Evolutionary conservation across 2,113 vertebrate genomes (phyloP).

Genomic region (Cichladusa arquata): DNA sequence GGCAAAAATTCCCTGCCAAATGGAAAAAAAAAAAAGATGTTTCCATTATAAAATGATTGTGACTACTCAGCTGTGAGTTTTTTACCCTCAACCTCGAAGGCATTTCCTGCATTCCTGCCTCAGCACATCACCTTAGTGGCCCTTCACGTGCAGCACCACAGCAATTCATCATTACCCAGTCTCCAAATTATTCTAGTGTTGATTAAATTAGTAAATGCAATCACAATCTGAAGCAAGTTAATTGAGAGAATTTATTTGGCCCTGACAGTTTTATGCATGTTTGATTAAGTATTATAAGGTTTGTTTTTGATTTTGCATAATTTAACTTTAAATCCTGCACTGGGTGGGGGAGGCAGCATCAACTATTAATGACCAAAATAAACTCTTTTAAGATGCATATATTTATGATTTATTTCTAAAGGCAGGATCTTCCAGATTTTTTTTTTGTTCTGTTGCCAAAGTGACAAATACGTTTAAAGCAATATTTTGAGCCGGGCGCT

Average conservation of each 20-base stretch:
- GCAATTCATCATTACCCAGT: conserved; percentile 65
- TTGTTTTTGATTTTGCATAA: conserved; percentile 95
- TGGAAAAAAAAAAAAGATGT: neutral
- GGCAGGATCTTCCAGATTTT: conserved; percentile 54
- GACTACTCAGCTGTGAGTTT: neutral
- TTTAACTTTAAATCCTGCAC: conserved; percentile 86
- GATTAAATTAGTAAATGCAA: conserved; percentile 92
- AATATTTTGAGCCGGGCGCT: conserved; percentile 66
- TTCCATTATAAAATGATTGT: neutral
- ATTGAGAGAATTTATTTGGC: conserved; percentile 88
- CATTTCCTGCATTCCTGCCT: neutral
- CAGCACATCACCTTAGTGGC: neutral
- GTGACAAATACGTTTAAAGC: conserved; percentile 80
- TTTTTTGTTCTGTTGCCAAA: conserved; percentile 72
- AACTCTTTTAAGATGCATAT: conserved; percentile 76
- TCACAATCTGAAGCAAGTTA: conserved; percentile 84
- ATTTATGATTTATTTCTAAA: conserved; percentile 82
- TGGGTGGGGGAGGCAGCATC: conserved; percentile 59
- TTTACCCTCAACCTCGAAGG: neutral
- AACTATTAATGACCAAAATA: conserved; percentile 83
- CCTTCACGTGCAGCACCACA: neutral
- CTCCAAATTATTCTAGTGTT: conserved; percentile 77
- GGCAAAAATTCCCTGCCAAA: neutral
- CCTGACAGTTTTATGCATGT: conserved; percentile 88
- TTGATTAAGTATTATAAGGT: conserved; percentile 93